Conservation (phyloP, 2,113 vertebrate species). For the Myrmecobius fasciatus region DNA sequence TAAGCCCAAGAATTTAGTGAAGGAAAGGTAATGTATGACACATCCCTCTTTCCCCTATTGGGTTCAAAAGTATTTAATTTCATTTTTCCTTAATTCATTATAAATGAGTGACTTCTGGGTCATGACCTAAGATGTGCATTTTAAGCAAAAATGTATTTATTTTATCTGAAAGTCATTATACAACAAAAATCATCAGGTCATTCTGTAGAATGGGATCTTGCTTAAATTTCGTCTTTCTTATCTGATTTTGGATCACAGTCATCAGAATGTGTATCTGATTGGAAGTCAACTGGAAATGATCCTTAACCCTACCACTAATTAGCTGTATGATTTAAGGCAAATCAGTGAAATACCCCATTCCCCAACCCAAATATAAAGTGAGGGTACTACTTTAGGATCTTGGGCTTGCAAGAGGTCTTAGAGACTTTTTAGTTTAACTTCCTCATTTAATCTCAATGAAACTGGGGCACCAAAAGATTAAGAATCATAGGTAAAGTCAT, state of each 20-base stretch:
- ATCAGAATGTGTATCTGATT: background rate
- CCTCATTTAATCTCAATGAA: background rate
- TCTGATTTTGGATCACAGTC: background rate
- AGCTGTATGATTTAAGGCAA: background rate
- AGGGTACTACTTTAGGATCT: background rate
- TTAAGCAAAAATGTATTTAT: background rate
- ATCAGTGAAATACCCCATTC: background rate
- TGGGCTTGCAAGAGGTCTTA: background rate
- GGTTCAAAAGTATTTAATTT: background rate
- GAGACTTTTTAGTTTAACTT: background rate
- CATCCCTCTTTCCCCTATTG: background rate
- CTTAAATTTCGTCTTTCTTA: background rate
- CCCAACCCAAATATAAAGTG: background rate
- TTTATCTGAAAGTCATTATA: background rate
- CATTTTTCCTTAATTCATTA: background rate
- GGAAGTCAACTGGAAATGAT: background rate
- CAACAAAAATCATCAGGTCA: background rate
- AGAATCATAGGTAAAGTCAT: background rate
- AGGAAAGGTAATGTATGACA: background rate
- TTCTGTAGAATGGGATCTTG: background rate
- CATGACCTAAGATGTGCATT: background rate
- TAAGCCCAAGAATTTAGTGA: background rate
- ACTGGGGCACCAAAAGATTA: background rate
- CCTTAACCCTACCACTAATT: too few relatives aligned
- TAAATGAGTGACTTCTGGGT: background rate